phyloP scores from a whole-genome alignment of 1,140 invertebrate species.

The Ladona fulva region DNA sequence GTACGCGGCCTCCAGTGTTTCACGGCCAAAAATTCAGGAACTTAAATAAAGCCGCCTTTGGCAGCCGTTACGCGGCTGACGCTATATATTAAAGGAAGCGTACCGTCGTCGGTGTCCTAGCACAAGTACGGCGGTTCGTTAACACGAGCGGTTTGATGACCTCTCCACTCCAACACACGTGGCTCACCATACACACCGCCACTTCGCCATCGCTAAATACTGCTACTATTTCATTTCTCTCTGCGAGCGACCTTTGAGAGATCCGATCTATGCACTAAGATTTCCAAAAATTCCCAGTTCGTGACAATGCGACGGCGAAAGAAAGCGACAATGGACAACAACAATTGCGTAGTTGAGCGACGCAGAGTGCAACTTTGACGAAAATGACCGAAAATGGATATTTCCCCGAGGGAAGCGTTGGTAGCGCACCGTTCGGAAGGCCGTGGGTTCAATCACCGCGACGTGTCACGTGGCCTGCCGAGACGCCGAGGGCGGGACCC shows the following conservation, averaged over 20 bases:
- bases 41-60: too few species aligned
- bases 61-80: too few species aligned
- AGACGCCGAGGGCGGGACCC: too few species aligned
- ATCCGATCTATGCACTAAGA: too few species aligned
- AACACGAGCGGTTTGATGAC: background rate
- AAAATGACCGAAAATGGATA: background rate
- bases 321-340: background rate
- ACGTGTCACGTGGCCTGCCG: background rate
- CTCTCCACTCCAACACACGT: background rate
- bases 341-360: background rate
- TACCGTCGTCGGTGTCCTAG: background rate
- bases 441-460: slow-evolving; percentile 1
- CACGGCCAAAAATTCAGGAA: too few species aligned
- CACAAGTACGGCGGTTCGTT: background rate
- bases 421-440: slow-evolving; percentile 5
- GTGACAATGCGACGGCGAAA: background rate
- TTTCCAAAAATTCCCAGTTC: background rate
- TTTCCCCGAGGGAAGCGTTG: background rate
- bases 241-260: too few species aligned
- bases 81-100: too few species aligned
- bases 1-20: too few species aligned
- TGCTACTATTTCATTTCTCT: too few species aligned
- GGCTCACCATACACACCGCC: background rate
- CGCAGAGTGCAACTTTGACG: background rate
- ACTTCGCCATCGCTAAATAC: too few species aligned